Evolutionary conservation across 2,113 vertebrate species (phyloP), one percentile per base, ranked within the genome.

Genomic region (Solea solea): DNA sequence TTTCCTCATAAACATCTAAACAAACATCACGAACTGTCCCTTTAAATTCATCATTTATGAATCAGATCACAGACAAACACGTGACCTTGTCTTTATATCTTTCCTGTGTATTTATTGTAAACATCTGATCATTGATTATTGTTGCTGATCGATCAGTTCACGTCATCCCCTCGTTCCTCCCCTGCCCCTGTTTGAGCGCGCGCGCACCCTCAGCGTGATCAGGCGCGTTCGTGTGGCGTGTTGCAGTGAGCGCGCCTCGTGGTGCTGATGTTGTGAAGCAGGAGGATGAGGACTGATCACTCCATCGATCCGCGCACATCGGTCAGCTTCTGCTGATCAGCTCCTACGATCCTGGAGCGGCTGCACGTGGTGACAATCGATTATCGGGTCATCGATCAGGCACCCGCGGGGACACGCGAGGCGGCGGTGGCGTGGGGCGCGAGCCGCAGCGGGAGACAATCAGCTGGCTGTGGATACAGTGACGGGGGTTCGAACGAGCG

Each of bases 251-350:
- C 87, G 82, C 80, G 82, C 85, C 12, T 69, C 15, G 51, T 42
- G 69, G 54, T 81, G 69, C 83, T 71, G 86, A 82, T 86, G 76
- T 64, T 14, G 50, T 11, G 39, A 54, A 15, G 56, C 60, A 74
- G 28, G 59, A 74, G 16, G 70, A 69, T 15, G 80, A 76, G 16
- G 80, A 78, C 41, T 9, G 62, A 77, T 64, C 74, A 54, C 6
- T 28, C 11, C 58, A 76, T 59, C 74, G 77, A 83, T 34, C 67
- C 42, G 66, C 46, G 68, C 40, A 77, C 80, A 83, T 64, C 55
- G 72, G 76, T 77, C 28, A 2, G 16, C 14, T 48, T 12, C 54
- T 14, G 45, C 48, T 27, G 25, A 64, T 66, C 61, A n/a, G 39
- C 48, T 21, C 48, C 1, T 28, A 1, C 16, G 58, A 68, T 68